Percentiles rank a stretch among this genome's conserved stretches.
Conservation (phyloP, 64 coral and sea anemone genomes). For the Montipora efflorescens region DNA sequence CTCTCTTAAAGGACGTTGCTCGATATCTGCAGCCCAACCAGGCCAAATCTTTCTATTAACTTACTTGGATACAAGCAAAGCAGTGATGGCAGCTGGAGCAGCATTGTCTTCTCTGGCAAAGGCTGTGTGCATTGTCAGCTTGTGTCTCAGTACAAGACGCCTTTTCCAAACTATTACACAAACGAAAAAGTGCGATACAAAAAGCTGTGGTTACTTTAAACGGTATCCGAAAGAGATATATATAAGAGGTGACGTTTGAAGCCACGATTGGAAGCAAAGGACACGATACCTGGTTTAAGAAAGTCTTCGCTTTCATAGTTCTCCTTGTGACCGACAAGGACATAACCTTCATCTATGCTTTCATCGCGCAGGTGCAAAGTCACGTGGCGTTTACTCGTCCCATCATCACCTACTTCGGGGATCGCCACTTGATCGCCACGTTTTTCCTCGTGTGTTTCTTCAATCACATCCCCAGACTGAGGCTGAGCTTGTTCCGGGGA, state of each 20-base stretch:
- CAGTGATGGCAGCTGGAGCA: conserved; percentile 84
- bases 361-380: conserved; percentile 13
- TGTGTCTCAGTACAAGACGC: conserved; percentile 82
- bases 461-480: neutral
- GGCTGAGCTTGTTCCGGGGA: conserved; percentile 27
- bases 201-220: neutral
- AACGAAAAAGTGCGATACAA: neutral
- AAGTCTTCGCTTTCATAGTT: neutral
- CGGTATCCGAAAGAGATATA: too few species aligned
- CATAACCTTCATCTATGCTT: conserved; percentile 85
- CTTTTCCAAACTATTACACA: conserved; percentile 83
- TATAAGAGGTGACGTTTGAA: too few species aligned
- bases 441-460: conserved; percentile 17
- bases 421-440: neutral
- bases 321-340: conserved; percentile 71
- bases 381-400: neutral
- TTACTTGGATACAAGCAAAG: conserved; percentile 98
- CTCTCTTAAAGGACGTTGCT: too few species aligned
- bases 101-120: conserved; percentile 86
- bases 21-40: too few species aligned
- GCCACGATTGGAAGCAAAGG: too few species aligned
- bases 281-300: conserved; percentile 52
- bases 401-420: neutral
- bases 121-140: conserved; percentile 98
- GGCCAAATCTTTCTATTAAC: neutral